Evolutionary conservation across 2,797 vertebrate species (phyloP).

Genomic region (Novumbra hubbsi): DNA sequence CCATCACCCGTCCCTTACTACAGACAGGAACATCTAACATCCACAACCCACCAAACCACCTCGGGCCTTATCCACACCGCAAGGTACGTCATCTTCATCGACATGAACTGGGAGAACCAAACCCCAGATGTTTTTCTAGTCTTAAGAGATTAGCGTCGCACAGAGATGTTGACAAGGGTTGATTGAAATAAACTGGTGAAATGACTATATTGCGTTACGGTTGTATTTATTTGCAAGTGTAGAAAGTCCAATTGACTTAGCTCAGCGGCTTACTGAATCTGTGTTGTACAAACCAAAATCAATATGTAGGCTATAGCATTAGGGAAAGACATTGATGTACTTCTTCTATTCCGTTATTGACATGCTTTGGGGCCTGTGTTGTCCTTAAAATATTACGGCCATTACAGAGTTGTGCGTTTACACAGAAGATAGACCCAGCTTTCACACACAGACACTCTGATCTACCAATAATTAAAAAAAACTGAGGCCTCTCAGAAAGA

Average conservation of each 20-base stretch:
- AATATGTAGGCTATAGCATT: slow-evolving; percentile 47
- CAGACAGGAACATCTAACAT: slow-evolving; percentile 56
- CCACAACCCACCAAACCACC: slow-evolving; percentile 53
- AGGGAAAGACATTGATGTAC: slow-evolving; percentile 42
- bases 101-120: neutral
- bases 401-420: slow-evolving; percentile 35
- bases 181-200: neutral
- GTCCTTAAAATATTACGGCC: slow-evolving; percentile 53
- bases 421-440: slow-evolving; percentile 46
- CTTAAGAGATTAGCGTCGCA: neutral
- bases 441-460: slow-evolving; percentile 42
- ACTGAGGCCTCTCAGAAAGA: too few species aligned
- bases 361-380: slow-evolving; percentile 36
- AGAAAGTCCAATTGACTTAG: slow-evolving; percentile 38
- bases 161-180: neutral
- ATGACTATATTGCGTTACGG: neutral
- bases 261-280: slow-evolving; percentile 46
- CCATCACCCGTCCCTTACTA: slow-evolving; percentile 43
- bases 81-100: slow-evolving; percentile 54
- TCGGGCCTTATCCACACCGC: slow-evolving; percentile 49
- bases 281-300: slow-evolving; percentile 54
- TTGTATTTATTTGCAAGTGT: slow-evolving; percentile 36
- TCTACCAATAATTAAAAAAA: too few species aligned
- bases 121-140: neutral
- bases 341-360: slow-evolving; percentile 38